phyloP scores from a whole-genome alignment of 2,113 vertebrate genomes.

The Hucho hucho region DNA sequence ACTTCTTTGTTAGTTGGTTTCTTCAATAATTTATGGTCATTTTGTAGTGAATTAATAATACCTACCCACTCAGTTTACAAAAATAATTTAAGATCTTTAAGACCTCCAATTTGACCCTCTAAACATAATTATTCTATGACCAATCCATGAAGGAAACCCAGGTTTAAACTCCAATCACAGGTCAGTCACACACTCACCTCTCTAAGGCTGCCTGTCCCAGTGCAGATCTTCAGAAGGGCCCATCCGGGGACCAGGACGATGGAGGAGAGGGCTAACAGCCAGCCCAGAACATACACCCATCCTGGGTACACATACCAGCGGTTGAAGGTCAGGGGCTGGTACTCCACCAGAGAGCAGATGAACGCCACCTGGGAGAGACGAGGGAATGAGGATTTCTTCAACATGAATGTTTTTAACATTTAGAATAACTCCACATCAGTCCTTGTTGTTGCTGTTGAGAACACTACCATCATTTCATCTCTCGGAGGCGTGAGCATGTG shows the following conservation, averaged over 20 bases:
- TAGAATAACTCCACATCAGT: too few relatives aligned
- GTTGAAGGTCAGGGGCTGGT: conserved; percentile 71
- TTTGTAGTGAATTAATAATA: not conserved
- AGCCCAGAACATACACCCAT: conserved; percentile 66
- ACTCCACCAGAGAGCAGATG: conserved; percentile 63
- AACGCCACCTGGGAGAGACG: conserved; percentile 52
- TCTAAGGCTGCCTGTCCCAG: conserved; percentile 40
- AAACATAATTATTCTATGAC: not conserved
- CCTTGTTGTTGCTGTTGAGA: too few relatives aligned
- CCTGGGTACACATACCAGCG: conserved; percentile 67
- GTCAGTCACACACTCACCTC: not conserved
- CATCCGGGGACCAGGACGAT: conserved; percentile 60
- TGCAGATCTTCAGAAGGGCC: conserved; percentile 46
- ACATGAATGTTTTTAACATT: not conserved
- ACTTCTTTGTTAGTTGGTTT: not conserved
- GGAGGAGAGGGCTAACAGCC: conserved; percentile 64
- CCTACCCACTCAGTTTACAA: too few relatives aligned
- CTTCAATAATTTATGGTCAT: too few relatives aligned
- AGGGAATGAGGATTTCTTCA: not conserved
- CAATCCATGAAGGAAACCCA: not conserved
- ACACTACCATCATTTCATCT: too few relatives aligned
- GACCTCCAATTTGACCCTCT: not conserved
- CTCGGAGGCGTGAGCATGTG: too few relatives aligned
- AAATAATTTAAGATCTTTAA: too few relatives aligned
- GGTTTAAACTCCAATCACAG: not conserved